Evolutionary conservation across 1,140 invertebrate species (phyloP), one percentile per base, ranked within the genome.

Genomic region (Scaptomyza pallida): DNA sequence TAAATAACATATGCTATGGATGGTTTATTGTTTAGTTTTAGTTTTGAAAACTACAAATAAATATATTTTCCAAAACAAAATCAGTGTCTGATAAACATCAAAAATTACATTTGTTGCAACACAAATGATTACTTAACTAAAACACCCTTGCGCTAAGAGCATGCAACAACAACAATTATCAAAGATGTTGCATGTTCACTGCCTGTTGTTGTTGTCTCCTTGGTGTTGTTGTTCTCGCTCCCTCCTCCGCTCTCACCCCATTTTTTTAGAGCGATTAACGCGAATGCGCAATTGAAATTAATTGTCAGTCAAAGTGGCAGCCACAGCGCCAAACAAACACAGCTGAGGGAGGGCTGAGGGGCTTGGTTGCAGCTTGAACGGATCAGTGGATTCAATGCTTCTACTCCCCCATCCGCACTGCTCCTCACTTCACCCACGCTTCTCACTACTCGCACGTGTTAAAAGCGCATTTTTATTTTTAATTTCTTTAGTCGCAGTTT

Each of bases 221-320:
- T 69, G 51, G 10, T 57, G 61, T 1, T 57, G 44, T 17, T 60
- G 57, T 43, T 60, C 23, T 41, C 19, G 43, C n/a, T 67, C 55
- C 51, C 55, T 57, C 6, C 26, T 30, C 9, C 26, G 6, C 5
- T 9, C 4, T 4, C 57, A 33, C 30, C 30, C 50, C n/a, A n/a
- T 62, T 68, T 77, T 65, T 85, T 86, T 64, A 72, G 72, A 59
- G 78, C 82, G 82, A 88, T 88, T 88, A 88, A 82, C 82, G 82
- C 78, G 78, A 82, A 88, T 76, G 78, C 78, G 83, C 82, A 88
- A 88, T 88, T 88, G 82, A 88, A 88, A 88, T 88, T 88, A 88
- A 88, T 88, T 88, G 75, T 88, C 82, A 86, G 83, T 88, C 82
- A 82, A 82, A 88, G 73, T 75, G 81, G 79, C 65, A 71, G 61